These are phyloP conservation scores for Stylophora pistillata DNA, from an alignment of 64 coral and sea anemone species.

Conservation along the genomic window DNA sequence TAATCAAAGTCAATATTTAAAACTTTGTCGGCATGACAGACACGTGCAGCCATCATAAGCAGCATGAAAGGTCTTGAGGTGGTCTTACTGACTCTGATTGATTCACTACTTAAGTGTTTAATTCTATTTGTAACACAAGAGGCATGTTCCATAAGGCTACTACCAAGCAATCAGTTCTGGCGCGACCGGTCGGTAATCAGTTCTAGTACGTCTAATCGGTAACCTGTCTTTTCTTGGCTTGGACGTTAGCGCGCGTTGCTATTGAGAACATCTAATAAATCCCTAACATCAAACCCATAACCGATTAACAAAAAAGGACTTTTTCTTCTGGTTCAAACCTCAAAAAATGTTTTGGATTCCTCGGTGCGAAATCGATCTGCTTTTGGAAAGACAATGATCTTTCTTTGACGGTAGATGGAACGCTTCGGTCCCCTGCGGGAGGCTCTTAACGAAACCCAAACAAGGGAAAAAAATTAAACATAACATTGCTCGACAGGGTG, in stretches of 20 bases:
- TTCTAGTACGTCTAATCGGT: background rate
- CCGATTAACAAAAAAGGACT: background rate
- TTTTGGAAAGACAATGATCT: background rate
- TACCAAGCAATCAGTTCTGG: background rate
- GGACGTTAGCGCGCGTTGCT: background rate
- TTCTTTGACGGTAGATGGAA: background rate
- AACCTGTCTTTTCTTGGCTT: background rate
- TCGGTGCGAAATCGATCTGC: background rate
- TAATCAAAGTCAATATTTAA: background rate
- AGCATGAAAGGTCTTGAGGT: background rate
- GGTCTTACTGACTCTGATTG: background rate
- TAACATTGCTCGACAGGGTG: background rate
- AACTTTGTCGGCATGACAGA: background rate
- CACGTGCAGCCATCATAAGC: background rate
- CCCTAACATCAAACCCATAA: background rate
- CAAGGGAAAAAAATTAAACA: background rate
- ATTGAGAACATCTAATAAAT: background rate
- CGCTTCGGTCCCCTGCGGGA: background rate
- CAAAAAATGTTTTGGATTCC: background rate
- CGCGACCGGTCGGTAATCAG: background rate
- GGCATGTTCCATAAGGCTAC: background rate
- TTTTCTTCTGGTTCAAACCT: background rate
- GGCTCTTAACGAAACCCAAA: background rate
- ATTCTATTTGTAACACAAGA: background rate
- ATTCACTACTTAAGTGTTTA: background rate